phyloP scores from a whole-genome alignment of 2,113 vertebrate genomes.

The Leucopsar rothschildi region DNA sequence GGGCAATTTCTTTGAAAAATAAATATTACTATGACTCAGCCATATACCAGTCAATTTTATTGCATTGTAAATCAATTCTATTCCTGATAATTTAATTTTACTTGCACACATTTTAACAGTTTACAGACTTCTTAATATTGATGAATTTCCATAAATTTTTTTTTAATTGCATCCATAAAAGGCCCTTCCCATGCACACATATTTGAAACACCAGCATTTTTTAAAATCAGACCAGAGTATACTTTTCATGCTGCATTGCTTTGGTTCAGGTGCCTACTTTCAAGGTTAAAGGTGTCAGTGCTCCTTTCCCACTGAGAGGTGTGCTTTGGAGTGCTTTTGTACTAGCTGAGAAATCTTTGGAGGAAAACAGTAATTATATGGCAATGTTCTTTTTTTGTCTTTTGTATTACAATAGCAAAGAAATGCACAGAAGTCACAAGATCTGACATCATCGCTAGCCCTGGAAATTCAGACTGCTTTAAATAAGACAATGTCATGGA shows the following conservation, averaged over 20 bases:
- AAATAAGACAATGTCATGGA: neutral
- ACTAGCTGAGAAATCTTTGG: neutral
- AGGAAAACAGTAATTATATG: neutral
- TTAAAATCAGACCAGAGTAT: neutral
- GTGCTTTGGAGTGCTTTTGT: neutral
- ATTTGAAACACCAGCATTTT: neutral
- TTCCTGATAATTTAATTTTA: neutral
- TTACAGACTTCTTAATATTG: neutral
- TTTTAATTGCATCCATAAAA: neutral
- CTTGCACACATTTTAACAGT: neutral
- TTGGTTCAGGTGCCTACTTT: neutral
- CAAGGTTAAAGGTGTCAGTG: neutral
- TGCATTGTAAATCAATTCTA: neutral
- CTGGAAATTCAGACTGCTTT: neutral
- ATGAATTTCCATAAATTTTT: neutral
- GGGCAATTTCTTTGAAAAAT: neutral
- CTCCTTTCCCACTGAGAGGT: neutral
- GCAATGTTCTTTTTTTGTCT: neutral
- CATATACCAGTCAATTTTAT: neutral
- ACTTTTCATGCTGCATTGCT: neutral
- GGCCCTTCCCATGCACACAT: neutral
- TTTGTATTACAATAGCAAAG: neutral
- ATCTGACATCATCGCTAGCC: neutral
- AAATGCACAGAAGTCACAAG: neutral
- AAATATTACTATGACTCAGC: neutral